Evolutionary conservation across 2,888 invertebrate genomes (phyloP).

Genomic region (Dasypogon diadema): DNA sequence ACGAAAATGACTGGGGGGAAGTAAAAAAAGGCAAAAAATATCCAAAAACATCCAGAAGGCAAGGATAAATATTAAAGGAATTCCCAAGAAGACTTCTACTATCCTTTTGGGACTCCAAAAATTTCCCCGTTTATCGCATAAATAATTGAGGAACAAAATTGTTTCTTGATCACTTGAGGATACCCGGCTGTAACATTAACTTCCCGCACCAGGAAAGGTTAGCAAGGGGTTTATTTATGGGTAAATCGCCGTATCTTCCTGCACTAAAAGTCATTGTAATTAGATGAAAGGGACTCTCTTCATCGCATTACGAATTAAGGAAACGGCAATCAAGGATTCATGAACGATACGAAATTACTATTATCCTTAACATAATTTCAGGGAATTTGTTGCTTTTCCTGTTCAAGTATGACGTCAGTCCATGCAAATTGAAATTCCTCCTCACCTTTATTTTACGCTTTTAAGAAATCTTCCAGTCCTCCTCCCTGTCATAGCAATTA

Average conservation of each 20-base stretch:
- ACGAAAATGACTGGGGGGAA: constrained; percentile 27
- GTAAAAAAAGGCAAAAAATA: constrained; percentile 7
- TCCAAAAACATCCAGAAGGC: constrained; percentile 35
- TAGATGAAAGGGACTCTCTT: constrained; percentile 30
- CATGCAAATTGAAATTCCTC: constrained; percentile 35
- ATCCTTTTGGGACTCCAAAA: constrained; percentile 41
- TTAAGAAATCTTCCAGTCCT: neutral
- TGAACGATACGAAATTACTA: constrained; percentile 45
- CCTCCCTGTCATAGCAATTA: neutral
- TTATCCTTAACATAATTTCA: constrained; percentile 34
- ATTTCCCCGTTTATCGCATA: constrained; percentile 54
- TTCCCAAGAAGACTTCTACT: neutral
- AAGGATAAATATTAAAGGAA: constrained; percentile 48
- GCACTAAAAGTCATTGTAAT: constrained; percentile 27
- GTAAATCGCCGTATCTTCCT: constrained; percentile 8
- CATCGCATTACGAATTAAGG: constrained; percentile 38
- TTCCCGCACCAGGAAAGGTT: constrained; percentile 34
- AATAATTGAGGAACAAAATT: constrained; percentile 57
- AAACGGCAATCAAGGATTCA: constrained; percentile 32
- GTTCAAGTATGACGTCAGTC: neutral
- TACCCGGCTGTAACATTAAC: constrained; percentile 54
- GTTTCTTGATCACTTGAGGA: constrained; percentile 58
- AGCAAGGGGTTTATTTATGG: constrained; percentile 43
- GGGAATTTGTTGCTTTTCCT: constrained; percentile 5
- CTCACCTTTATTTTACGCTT: constrained; percentile 13